Percentiles rank a stretch among this genome's conserved stretches.
These are phyloP conservation scores for Chymomyza procnemis DNA, from an alignment of 2,888 invertebrate genomes.

Conservation along the genomic window DNA sequence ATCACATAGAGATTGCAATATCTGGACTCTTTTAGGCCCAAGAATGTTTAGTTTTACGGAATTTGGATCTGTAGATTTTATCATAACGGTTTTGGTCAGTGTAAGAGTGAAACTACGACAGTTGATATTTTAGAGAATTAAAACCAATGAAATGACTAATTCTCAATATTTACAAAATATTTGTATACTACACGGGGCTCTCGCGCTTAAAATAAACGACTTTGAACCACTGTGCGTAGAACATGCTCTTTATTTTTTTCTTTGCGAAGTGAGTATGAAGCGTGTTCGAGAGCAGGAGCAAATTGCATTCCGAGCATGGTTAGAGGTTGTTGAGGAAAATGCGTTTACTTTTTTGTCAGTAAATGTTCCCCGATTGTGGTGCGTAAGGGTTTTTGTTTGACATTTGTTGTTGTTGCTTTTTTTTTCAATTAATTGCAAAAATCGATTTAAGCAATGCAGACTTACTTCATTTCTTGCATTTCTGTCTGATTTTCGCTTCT, in stretches of 20 bases:
- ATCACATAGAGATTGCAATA: no score
- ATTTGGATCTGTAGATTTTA: no score
- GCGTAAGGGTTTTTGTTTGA: constrained; percentile 45
- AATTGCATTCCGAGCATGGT: constrained; percentile 57
- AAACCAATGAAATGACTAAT: no score
- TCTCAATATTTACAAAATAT: no score
- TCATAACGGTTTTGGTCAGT: no score
- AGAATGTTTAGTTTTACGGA: no score
- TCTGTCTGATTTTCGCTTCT: not conserved
- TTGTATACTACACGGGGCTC: not conserved
- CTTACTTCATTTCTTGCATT: constrained; percentile 56
- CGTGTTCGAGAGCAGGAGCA: constrained; percentile 57
- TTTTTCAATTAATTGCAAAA: constrained; percentile 76
- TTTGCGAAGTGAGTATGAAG: constrained; percentile 48
- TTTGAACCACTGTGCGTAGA: not conserved
- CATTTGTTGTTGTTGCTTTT: constrained; percentile 64
- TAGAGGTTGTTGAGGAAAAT: constrained; percentile 32
- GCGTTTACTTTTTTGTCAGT: constrained; percentile 7
- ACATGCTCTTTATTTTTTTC: not conserved
- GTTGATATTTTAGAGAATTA: no score
- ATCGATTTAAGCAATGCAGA: constrained; percentile 76
- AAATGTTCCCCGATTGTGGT: not conserved
- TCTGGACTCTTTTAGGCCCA: no score
- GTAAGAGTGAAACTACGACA: no score
- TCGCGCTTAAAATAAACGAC: not conserved